Evolutionary conservation across 1,140 invertebrate genomes (phyloP), one percentile per base, ranked within the genome.

Genomic region (Marisa cornuarietis): DNA sequence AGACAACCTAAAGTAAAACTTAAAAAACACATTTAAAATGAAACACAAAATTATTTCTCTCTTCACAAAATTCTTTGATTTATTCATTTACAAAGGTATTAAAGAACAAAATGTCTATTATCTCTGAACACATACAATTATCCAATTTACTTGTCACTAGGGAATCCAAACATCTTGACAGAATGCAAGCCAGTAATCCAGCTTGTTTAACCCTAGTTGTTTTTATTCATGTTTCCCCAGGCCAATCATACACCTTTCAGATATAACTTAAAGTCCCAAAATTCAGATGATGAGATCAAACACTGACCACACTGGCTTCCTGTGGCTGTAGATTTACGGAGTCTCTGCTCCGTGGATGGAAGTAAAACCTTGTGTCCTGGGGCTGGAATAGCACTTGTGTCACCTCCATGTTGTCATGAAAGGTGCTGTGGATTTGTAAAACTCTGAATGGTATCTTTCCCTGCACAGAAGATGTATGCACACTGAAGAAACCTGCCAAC

Each of bases 401-500:
- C 49, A 91, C 87, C 78, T 93, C 92, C 94, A 96, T 95, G 51
- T 93, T 91, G 83, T 94, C 93, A 61, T 92, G 91, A 89, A 96
- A 96, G 11, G 94, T 94, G 78, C 95, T 96, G 76, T 95, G 93
- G 42, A 96, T 93, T 85, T 93, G 93, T 14, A 96, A 87, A 80
- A 94, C 93, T 84, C 95, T 93, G 66, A 93, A 92, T 86, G 95
- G 96, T 69, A 95, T 93, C 88, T 94, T 95, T 24, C 95, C 95
- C 95, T 96, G 87, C 63, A 93, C 73, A 71, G 84, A 75, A 84
- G 16, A 58, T 58, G 16, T 58, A 18, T 18, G 16, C 11, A 11
- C 54, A 58, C 54, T 58, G 54, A 58, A 18, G 16, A 58, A 58
- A 58, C 16, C 11, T 58, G 16, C 16, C 54, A 58, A 18, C 54